Percentiles rank a stretch among this genome's conserved stretches.
Evolutionary conservation across 2,113 vertebrate species (phyloP).

Genomic region (Motacilla alba): DNA sequence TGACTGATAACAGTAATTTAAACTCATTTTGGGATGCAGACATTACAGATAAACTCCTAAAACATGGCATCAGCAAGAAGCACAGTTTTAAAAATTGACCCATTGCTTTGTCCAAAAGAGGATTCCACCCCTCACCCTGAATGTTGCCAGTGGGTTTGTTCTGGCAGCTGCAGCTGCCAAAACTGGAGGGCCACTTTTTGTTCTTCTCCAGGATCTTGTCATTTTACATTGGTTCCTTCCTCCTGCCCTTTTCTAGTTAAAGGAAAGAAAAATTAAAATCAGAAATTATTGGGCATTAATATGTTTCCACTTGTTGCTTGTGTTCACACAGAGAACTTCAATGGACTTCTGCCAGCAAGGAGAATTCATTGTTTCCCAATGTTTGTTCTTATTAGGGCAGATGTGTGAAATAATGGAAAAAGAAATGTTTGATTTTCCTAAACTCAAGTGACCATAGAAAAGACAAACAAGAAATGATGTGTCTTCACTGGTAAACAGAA

Average conservation of each 20-base stretch:
- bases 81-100: background rate
- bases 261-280: background rate
- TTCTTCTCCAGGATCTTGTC: background rate
- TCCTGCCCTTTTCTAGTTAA: background rate
- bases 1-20: background rate
- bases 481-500: background rate
- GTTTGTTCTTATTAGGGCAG: background rate
- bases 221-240: background rate
- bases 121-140: background rate
- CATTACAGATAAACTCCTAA: background rate
- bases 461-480: background rate
- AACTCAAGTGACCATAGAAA: background rate
- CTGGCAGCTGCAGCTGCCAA: background rate
- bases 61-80: background rate
- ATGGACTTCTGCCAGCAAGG: background rate
- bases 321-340: background rate
- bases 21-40: background rate
- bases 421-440: background rate
- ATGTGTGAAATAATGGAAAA: background rate
- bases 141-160: background rate
- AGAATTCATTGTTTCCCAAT: background rate
- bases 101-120: background rate
- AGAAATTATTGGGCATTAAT: background rate
- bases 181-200: background rate
- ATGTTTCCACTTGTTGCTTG: background rate